These are phyloP conservation scores for Rhadina sibilatrix DNA, from an alignment of 2,113 vertebrate genomes.

Conservation along the genomic window DNA sequence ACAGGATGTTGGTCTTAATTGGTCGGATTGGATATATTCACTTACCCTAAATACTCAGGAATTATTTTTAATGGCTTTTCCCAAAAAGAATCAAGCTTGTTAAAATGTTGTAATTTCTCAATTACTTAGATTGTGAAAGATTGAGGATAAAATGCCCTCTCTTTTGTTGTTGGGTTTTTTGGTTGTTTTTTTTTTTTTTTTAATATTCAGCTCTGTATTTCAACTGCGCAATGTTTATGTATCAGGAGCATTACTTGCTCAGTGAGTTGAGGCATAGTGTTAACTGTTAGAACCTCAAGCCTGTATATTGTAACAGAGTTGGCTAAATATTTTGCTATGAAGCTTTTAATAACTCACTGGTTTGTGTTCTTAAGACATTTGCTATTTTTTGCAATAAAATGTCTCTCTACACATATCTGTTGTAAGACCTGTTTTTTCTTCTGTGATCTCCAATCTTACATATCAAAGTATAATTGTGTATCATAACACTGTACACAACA, in stretches of 20 bases:
- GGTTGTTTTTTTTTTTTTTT: background rate
- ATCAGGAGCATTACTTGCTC: constrained; percentile 29
- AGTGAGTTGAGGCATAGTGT: constrained; percentile 46
- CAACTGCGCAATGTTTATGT: background rate
- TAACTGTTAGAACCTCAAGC: constrained; percentile 67
- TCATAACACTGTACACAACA: background rate
- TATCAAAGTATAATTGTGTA: background rate
- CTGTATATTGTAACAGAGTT: constrained; percentile 70
- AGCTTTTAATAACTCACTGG: constrained; percentile 75
- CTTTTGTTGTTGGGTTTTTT: background rate
- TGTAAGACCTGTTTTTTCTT: background rate
- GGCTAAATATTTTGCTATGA: constrained; percentile 77
- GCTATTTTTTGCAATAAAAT: constrained; percentile 73
- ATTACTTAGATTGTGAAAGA: background rate
- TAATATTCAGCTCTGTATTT: background rate
- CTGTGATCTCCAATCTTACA: background rate
- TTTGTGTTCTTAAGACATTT: constrained; percentile 73
- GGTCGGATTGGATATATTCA: background rate
- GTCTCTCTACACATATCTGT: background rate
- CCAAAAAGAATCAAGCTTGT: constrained; percentile 40
- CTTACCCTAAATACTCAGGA: constrained; percentile 72
- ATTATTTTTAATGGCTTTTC: constrained; percentile 61
- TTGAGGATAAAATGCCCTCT: background rate
- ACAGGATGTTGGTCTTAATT: background rate
- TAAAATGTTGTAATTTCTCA: constrained; percentile 14